Base-by-base conservation (phyloP, 2,113 vertebrate species). In the Sapajus apella region DNA sequence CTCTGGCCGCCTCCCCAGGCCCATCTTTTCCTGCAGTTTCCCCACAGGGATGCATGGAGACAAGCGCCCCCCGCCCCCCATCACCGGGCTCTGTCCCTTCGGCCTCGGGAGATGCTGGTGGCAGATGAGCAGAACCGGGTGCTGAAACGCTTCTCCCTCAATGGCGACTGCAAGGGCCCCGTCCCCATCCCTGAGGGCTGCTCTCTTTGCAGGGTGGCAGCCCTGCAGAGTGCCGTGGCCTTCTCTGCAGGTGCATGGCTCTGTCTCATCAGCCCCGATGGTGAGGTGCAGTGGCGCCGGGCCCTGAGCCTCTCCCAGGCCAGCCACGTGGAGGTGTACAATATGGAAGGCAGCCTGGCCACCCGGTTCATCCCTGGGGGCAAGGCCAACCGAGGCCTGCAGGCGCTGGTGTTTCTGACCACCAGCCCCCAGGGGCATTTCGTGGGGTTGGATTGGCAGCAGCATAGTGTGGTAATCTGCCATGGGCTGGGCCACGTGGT, bases 111-210 rank as follows among this genome's bases (percentile, higher is more conserved):
- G 88, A 96, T 98, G 81, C 90, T 98, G 73, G 94, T 98, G 83
- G 98, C 98, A 0, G 98, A 98, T 0, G 93, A 98, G 47, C 95
- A 97, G 92, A 98, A 98, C 85, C 70, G 70, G 35, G 94, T 40
- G 0, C 88, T 98, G 23, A 98, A 98, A 75, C 95, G 98, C 45
- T 98, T 98, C 82, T 98, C 98, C 18, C 93, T 98, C 58, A 97
- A 97, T 0, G 98, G 98, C 0, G 97, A 98, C 91, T 98, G 98
- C 58, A 96, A 77, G 55, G 97, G 97, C 5, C 16, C 64, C 0
- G 64, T 98, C 25, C 96, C 96, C 0, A 81, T 98, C 13, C 98
- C 97, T 0, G 35, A 97, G 40, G 73, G 95, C 55, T 77, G 96
- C n/a, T 96, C 97, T 47, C 98, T 98, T 0, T 98, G 96, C 95